Conservation (phyloP, 1,140 invertebrate genomes). For the Drosophila athabasca region DNA sequence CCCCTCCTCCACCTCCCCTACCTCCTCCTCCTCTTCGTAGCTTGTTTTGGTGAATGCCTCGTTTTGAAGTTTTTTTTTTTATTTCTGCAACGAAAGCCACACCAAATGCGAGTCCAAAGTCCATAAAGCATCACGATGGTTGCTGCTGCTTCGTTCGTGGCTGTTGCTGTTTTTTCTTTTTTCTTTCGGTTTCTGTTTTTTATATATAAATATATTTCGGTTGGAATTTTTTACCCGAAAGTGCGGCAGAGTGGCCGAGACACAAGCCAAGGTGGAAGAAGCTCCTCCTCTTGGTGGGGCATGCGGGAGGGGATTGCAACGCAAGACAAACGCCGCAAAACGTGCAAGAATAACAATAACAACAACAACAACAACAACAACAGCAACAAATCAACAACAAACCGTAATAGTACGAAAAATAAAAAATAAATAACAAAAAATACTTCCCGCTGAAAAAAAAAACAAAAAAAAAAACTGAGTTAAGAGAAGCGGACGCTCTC, state of each 20-base stretch:
- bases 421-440: constrained; percentile 23
- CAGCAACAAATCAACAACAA: constrained; percentile 10
- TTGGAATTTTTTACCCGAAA: constrained; percentile 60
- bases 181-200: too few relatives aligned
- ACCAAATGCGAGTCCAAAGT: constrained; percentile 66
- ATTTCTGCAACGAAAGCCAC: constrained; percentile 26
- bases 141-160: constrained; percentile 35
- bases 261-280: constrained; percentile 73
- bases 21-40: constrained; percentile 37
- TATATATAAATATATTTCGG: constrained; percentile 26
- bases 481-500: constrained; percentile 68
- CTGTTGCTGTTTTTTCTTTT: constrained; percentile 50
- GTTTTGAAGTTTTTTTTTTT: constrained; percentile 35
- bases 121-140: constrained; percentile 76
- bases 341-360: constrained; percentile 59
- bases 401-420: constrained; percentile 25
- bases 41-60: constrained; percentile 55
- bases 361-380: constrained; percentile 28
- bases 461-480: constrained; percentile 62
- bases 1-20: background rate
- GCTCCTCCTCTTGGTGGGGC: constrained; percentile 14
- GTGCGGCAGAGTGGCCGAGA: constrained; percentile 58
- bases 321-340: constrained; percentile 55
- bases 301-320: constrained; percentile 6
- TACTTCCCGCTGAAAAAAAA: background rate